A percentile compares a stretch with the other conserved stretches of the same genome.
Evolutionary conservation across 2,797 vertebrate species (phyloP).

Genomic region (Enteromius anoplus): DNA sequence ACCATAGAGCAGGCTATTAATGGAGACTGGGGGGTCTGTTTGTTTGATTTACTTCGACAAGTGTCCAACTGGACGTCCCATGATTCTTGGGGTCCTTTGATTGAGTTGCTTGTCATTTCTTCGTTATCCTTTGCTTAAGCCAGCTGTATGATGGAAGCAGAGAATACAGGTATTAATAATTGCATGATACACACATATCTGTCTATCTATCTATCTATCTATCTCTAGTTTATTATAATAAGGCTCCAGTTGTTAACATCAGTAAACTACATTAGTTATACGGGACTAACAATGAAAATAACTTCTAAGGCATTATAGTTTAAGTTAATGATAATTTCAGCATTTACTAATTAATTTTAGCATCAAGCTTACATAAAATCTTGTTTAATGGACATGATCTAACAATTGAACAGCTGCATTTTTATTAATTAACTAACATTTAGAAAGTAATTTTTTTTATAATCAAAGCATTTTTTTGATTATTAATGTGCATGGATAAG

Average conservation of each 20-base stretch:
- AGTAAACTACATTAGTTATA: not conserved
- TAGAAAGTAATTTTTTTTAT: too few relatives aligned
- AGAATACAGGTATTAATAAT: constrained; percentile 3
- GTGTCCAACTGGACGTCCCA: not conserved
- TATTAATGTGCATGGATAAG: too few relatives aligned
- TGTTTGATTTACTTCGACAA: constrained; percentile 32
- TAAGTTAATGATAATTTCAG: too few relatives aligned
- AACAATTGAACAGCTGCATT: too few relatives aligned
- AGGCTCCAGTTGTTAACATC: not conserved
- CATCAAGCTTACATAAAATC: too few relatives aligned
- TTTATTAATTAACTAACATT: too few relatives aligned
- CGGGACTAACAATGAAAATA: not conserved
- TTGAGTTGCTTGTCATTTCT: constrained; percentile 33
- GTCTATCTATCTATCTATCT: too few relatives aligned
- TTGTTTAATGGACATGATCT: too few relatives aligned
- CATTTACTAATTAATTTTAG: too few relatives aligned
- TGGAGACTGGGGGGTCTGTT: constrained; percentile 17
- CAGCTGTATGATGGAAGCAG: constrained; percentile 3
- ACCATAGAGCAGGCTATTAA: constrained; percentile 42
- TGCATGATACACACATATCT: not conserved
- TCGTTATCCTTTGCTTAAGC: not conserved
- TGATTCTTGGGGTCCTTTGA: constrained; percentile 21
- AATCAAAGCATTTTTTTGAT: too few relatives aligned
- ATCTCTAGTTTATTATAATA: too few relatives aligned
- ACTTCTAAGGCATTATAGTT: too few relatives aligned